Evolutionary conservation across 2,888 invertebrate species (phyloP), one percentile per base, ranked within the genome.

Genomic region (Agonopterix subpropinquella): DNA sequence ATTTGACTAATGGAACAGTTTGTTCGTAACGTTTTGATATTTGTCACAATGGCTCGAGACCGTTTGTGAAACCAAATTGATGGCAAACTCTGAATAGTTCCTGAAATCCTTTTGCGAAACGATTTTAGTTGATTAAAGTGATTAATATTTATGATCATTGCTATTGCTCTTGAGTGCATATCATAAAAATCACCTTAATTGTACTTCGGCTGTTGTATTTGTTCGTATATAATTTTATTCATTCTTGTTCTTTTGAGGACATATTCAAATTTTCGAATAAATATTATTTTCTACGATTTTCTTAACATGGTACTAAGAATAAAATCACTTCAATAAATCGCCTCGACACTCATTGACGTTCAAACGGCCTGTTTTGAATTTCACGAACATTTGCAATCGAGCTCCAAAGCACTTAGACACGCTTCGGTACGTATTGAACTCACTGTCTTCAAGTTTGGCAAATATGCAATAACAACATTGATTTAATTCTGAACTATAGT

Each of bases 1-100:
- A 88, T 86, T 81, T 80, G 72, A 74, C 80, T 86, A 88, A 88
- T 88, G 82, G 84, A 73, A 77, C 75, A 75, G 78, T 83, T 83
- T 77, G 77, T 68, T 66, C 57, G 63, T 66, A 68, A 74, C 73
- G 71, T 69, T 70, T 69, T 74, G 75, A 73, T 76, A 81, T 82
- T 84, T 78, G 79, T 82, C 77, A 73, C 73, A 72, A 67, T 64
- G 64, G 57, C 56, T 54, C 51, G 53, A 51, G 56, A 50, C 11
- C 36, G 51, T 45, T 37, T 28, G 28, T 45, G 55, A 59, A 55
- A 57, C 52, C 49, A 61, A 65, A 73, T 73, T 67, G 64, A 70
- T 70, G 63, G 62, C 53, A 56, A 43, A 44, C 50, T 49, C 42
- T 49, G 53, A 53, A 51, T 53, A 53, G 53, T 51, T 50, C 44